phyloP scores from a whole-genome alignment of 30 jellyfish, hydroid and myxozoan species.

The Aurelia aurita region DNA sequence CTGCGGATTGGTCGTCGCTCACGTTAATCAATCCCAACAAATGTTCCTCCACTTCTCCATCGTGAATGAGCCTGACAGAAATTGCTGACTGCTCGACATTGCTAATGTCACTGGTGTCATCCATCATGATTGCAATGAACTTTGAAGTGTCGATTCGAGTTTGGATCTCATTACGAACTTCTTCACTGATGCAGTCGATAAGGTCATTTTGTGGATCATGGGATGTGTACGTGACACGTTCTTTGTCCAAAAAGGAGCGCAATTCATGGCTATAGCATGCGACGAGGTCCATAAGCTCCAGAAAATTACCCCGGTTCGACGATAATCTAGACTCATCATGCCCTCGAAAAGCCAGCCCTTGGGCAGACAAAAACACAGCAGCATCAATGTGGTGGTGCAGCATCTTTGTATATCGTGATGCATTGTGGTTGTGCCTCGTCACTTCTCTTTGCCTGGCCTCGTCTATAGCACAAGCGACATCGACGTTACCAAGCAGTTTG shows the following conservation, averaged over 20 bases:
- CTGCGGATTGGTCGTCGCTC: conserved; percentile 66
- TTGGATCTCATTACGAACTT: too few species aligned
- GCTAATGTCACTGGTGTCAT: too few species aligned
- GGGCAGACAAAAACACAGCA: too few species aligned
- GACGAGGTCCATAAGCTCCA: conserved; percentile 58
- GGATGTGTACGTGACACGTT: conserved; percentile 50
- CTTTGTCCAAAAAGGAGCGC: conserved; percentile 63
- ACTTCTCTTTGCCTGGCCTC: conserved; percentile 70
- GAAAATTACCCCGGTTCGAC: conserved; percentile 47
- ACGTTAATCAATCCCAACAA: conserved; percentile 61
- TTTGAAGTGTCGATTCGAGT: too few species aligned
- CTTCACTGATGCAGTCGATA: too few species aligned
- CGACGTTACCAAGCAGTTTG: conserved; percentile 52
- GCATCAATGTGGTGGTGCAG: too few species aligned
- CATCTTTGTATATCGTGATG: conserved; percentile 61
- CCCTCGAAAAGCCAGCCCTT: too few species aligned
- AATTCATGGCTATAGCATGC: conserved; percentile 65
- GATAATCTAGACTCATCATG: conserved; percentile 38
- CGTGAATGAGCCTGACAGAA: conserved; percentile 54
- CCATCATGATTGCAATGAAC: too few species aligned
- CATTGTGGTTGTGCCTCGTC: conserved; percentile 54
- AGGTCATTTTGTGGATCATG: too few species aligned
- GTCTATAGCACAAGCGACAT: conserved; percentile 62
- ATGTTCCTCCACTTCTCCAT: conserved; percentile 48
- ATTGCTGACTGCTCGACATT: conserved; percentile 66